A percentile compares a stretch with the other conserved stretches of the same genome.
phyloP scores from a whole-genome alignment of 2,797 vertebrate genomes.

The Synanceia verrucosa region DNA sequence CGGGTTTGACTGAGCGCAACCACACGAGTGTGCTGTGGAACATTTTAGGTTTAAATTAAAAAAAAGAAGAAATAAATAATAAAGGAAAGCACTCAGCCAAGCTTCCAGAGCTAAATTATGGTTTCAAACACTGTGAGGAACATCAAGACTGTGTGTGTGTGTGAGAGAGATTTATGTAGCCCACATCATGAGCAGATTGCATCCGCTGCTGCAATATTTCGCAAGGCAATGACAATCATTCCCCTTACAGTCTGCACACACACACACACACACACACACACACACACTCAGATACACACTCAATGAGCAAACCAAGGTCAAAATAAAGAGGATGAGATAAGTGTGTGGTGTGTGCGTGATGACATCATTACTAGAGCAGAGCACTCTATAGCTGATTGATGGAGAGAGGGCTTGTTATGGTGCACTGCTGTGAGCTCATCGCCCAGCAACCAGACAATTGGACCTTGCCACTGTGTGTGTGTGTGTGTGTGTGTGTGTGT shows the following conservation, averaged over 20 bases:
- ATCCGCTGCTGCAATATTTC: constrained; percentile 37
- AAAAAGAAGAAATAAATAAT: background rate
- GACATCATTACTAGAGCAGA: constrained; percentile 88
- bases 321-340: constrained; percentile 57
- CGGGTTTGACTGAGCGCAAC: constrained; percentile 11
- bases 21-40: constrained; percentile 37
- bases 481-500: constrained; percentile 10
- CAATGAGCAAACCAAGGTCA: constrained; percentile 61
- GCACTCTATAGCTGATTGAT: constrained; percentile 82
- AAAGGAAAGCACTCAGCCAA: background rate
- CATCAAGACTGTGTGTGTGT: background rate
- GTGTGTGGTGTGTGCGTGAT: constrained; percentile 65
- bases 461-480: constrained; percentile 41
- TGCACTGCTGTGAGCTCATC: constrained; percentile 76
- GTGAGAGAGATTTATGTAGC: constrained; percentile 20
- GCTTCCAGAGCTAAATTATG: background rate
- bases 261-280: background rate
- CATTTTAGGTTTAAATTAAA: background rate
- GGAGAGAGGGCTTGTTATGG: constrained; percentile 79
- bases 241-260: constrained; percentile 11
- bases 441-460: constrained; percentile 71
- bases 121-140: background rate
- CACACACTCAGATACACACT: constrained; percentile 4
- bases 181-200: constrained; percentile 32
- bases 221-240: constrained; percentile 46